Evolutionary conservation across 2,797 vertebrate species (phyloP).

Genomic region (Gallinago nigripennis): DNA sequence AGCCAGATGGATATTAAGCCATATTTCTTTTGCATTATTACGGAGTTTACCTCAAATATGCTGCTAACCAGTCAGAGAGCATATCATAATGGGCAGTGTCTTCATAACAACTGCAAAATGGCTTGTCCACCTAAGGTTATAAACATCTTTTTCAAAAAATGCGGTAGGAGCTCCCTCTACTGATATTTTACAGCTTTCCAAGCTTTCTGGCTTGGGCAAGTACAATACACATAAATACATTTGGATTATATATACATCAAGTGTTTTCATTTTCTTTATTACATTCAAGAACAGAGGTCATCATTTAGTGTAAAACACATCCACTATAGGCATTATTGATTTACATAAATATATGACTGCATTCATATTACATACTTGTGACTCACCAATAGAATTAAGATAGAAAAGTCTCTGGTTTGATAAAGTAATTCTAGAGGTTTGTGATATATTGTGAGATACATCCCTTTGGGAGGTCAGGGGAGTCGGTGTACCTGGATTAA

Average conservation of each 20-base stretch:
- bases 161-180: conserved; percentile 63
- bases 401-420: not conserved
- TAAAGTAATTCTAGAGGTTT: not conserved
- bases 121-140: not conserved
- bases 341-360: not conserved
- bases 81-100: not conserved
- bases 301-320: not conserved
- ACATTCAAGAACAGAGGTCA: not conserved
- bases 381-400: not conserved
- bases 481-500: not conserved
- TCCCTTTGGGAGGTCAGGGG: not conserved
- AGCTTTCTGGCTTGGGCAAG: not conserved
- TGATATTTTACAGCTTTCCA: not conserved
- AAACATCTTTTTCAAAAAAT: not conserved
- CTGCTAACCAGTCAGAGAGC: not conserved
- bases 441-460: not conserved
- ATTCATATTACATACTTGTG: not conserved
- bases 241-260: not conserved
- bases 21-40: not conserved
- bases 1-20: not conserved
- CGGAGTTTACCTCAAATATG: not conserved
- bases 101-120: not conserved
- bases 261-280: not conserved
- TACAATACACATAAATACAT: not conserved
- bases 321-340: not conserved